Evolutionary conservation across 2,113 vertebrate genomes (phyloP).

Genomic region (Cyprinus carpio): DNA sequence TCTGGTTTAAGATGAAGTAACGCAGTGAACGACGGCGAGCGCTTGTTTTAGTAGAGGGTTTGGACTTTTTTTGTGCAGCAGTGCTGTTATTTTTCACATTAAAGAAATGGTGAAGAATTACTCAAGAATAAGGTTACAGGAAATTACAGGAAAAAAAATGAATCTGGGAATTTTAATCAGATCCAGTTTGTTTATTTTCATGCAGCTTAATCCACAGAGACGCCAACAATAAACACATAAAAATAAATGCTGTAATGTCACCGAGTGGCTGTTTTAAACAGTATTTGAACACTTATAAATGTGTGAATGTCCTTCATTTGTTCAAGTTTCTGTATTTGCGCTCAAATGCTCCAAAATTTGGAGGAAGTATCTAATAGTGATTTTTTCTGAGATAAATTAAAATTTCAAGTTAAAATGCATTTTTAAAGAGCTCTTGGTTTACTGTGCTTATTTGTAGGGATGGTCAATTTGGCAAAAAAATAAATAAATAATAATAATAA

Average conservation of each 20-base stretch:
- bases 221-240: neutral
- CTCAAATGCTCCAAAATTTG: too few relatives aligned
- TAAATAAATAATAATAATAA: too few relatives aligned
- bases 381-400: too few relatives aligned
- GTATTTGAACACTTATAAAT: too few relatives aligned
- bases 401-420: neutral
- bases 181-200: constrained; percentile 3
- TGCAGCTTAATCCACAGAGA: neutral
- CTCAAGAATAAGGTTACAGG: neutral
- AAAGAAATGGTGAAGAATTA: neutral
- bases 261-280: too few relatives aligned
- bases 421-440: neutral
- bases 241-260: neutral
- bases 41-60: neutral
- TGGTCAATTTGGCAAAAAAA: neutral
- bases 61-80: neutral
- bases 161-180: constrained; percentile 28
- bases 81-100: neutral
- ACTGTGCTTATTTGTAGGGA: neutral
- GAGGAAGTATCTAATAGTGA: too few relatives aligned
- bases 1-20: neutral
- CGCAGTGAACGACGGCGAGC: neutral
- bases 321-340: too few relatives aligned
- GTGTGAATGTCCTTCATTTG: too few relatives aligned
- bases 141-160: neutral